Evolutionary conservation across 2,888 invertebrate genomes (phyloP), one percentile per base, ranked within the genome.

Genomic region (Imbricaverruca yamaguchii): DNA sequence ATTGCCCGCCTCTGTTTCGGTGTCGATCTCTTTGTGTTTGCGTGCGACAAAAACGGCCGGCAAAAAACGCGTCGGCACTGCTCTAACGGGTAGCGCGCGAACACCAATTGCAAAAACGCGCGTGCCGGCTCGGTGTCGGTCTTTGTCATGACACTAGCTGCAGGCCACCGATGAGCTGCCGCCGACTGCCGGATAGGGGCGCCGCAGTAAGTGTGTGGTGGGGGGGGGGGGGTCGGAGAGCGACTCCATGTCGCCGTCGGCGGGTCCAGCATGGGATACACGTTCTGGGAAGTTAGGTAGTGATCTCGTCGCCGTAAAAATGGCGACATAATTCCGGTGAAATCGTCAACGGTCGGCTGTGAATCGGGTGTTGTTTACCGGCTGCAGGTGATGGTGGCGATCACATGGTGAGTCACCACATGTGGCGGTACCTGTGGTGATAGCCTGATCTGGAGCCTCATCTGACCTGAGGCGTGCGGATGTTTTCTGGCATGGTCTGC

Each of bases 1-100:
- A 74, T 74, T 74, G 74, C 21, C 9, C 74, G 55, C 15, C 21
- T 10, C n/a, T 53, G 74, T 74, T 65, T 74, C 74, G 74, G 21
- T 74, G 53, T 74, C 74, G 74, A 74, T 74, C 74, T 55, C 74
- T 74, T 74, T 74, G 74, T 74, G 74, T 74, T 74, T 74, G 55
- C 21, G 74, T 55, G 11, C 65, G 11, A 23, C 55, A 74, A 74
- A 74, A 74, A 74, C 74, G 55, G 8, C 53, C 21, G 23, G 53
- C 53, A 74, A 74, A 74, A 74, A 74, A 15, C 53, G 53, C 23
- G 12, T 55, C 74, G 74, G 23, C 21, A 74, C 74, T 21, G 18
- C 74, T 18, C 74, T 53, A 55, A 55, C 74, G 74, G 74, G 74
- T 55, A 55, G 53, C 74, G 74, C 74, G 74, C 23, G 74, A 74